Conservation (phyloP, 2,113 vertebrate species). For the Gobius niger region DNA sequence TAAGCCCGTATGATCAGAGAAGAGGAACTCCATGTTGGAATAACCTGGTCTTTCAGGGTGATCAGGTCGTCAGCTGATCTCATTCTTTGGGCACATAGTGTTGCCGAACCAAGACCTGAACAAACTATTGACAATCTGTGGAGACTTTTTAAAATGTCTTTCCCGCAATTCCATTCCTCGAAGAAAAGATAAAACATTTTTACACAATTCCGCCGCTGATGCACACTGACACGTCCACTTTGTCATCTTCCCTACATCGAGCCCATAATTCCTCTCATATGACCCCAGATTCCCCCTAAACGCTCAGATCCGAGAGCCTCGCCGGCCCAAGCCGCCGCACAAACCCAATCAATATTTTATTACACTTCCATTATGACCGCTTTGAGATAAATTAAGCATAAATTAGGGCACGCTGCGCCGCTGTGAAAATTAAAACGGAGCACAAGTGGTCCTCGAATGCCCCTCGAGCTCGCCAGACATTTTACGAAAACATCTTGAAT, state of each 20-base stretch:
- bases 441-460: neutral
- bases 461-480: neutral
- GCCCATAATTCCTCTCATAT: neutral
- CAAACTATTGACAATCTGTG: too few species aligned
- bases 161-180: too few species aligned
- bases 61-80: too few species aligned
- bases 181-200: too few species aligned
- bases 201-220: too few species aligned
- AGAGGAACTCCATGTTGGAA: too few species aligned
- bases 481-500: neutral
- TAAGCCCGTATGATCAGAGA: too few species aligned
- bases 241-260: neutral
- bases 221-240: too few species aligned
- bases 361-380: conserved; percentile 15
- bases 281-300: neutral
- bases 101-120: too few species aligned
- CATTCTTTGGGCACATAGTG: too few species aligned
- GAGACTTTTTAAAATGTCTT: too few species aligned
- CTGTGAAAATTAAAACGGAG: conserved; percentile 9
- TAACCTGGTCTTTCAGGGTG: too few species aligned
- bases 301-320: conserved; percentile 24
- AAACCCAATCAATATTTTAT: conserved; percentile 31
- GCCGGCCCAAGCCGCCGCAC: conserved; percentile 20
- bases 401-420: conserved; percentile 3
- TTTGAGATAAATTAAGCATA: conserved; percentile 25